These are phyloP conservation scores for Channallabes apus DNA, from an alignment of 2,797 vertebrate species.

Conservation along the genomic window DNA sequence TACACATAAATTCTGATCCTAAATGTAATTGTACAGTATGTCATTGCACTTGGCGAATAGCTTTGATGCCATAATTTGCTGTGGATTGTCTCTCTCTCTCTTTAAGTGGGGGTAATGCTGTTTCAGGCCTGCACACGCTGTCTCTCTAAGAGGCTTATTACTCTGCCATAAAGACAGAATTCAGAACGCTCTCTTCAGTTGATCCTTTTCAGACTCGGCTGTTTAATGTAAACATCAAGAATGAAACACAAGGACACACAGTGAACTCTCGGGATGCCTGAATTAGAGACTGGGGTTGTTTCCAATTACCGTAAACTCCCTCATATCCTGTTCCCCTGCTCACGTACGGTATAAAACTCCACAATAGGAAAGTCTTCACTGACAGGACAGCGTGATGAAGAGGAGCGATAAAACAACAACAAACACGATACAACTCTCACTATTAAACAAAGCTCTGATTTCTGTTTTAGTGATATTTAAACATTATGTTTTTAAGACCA, in stretches of 20 bases:
- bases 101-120: constrained; percentile 40
- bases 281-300: not conserved
- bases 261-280: not conserved
- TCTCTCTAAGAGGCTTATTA: constrained; percentile 48
- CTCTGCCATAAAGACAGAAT: constrained; percentile 14
- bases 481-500: too few species aligned
- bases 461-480: too few species aligned
- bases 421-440: too few species aligned
- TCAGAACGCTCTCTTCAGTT: constrained; percentile 26
- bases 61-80: constrained; percentile 29
- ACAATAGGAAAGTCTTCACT: too few species aligned
- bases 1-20: not conserved
- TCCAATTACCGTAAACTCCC: not conserved
- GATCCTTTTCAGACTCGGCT: constrained; percentile 1
- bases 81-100: constrained; percentile 41
- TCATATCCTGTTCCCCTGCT: not conserved
- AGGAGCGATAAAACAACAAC: too few species aligned
- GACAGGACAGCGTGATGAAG: too few species aligned
- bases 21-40: not conserved
- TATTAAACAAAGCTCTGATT: too few species aligned
- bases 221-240: not conserved
- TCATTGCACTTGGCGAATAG: not conserved
- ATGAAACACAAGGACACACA: not conserved
- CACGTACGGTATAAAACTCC: not conserved
- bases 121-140: constrained; percentile 28